Evolutionary conservation across 2,113 vertebrate species (phyloP).

Genomic region (Lophochroa leadbeateri): DNA sequence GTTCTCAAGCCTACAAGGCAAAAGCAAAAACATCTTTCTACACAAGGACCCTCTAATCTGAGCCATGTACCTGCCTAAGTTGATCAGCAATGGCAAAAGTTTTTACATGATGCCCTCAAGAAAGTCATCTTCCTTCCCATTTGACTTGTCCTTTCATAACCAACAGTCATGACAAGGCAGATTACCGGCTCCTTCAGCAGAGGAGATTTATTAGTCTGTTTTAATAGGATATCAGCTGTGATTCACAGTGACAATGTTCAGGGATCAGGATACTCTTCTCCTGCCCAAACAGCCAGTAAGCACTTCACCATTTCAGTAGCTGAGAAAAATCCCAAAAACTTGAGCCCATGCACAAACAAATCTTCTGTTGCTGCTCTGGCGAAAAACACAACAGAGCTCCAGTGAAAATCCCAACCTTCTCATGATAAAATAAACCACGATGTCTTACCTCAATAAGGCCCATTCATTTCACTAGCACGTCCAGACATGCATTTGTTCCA

Average conservation of each 20-base stretch:
- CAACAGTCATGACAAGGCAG: neutral
- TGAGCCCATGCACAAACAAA: neutral
- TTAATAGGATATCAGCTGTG: neutral
- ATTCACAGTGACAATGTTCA: neutral
- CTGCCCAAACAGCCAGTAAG: neutral
- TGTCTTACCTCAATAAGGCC: neutral
- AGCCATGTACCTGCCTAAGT: neutral
- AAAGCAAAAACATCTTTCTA: neutral
- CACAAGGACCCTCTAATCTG: neutral
- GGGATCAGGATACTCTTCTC: neutral
- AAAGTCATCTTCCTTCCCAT: conserved; percentile 10
- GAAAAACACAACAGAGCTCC: neutral
- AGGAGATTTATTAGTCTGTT: neutral
- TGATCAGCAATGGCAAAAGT: neutral
- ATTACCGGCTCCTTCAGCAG: neutral
- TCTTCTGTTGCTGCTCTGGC: neutral
- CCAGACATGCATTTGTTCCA: neutral
- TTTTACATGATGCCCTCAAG: neutral
- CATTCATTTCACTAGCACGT: neutral
- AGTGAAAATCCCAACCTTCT: neutral
- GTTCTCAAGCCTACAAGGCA: neutral
- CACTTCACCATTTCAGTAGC: neutral
- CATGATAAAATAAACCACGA: neutral
- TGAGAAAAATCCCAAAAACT: neutral
- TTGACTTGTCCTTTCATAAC: neutral